Evolutionary conservation across 2,113 vertebrate species (phyloP).

Genomic region (Pituophis catenifer): DNA sequence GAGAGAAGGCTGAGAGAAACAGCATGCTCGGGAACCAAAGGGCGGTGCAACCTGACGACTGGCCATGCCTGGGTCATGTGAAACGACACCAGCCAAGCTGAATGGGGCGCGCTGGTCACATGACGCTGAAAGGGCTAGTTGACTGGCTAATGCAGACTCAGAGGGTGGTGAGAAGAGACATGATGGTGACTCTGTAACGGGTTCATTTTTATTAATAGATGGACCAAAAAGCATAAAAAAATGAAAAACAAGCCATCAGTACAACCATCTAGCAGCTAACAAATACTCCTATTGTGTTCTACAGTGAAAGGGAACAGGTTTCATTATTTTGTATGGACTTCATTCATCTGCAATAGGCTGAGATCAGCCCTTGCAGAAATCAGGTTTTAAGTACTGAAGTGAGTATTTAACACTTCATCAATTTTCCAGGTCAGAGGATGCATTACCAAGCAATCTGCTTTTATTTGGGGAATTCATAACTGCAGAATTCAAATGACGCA

Average conservation of each 20-base stretch:
- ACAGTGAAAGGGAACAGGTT: conserved; percentile 72
- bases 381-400: conserved; percentile 64
- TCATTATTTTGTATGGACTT: conserved; percentile 70
- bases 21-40: conserved; percentile 99
- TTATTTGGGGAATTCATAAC: conserved; percentile 60
- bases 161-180: conserved; percentile 99
- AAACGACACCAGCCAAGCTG: conserved; percentile 99
- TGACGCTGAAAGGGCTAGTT: conserved; percentile 99
- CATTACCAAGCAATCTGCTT: conserved; percentile 61
- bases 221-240: conserved; percentile 94
- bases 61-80: conserved; percentile 99
- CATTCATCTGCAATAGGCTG: conserved; percentile 76
- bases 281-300: conserved; percentile 77
- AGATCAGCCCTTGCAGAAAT: conserved; percentile 71
- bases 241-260: conserved; percentile 91
- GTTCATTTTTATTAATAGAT: conserved; percentile 99
- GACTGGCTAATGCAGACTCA: conserved; percentile 97
- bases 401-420: conserved; percentile 63
- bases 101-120: conserved; percentile 98
- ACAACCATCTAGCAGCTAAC: conserved; percentile 85
- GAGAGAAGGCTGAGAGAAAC: conserved; percentile 97
- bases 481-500: conserved; percentile 62
- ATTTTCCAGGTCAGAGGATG: conserved; percentile 66
- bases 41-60: conserved; percentile 99
- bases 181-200: conserved; percentile 99